Base-by-base conservation (phyloP, 2,797 vertebrate genomes). In the Artibeus lituratus region DNA sequence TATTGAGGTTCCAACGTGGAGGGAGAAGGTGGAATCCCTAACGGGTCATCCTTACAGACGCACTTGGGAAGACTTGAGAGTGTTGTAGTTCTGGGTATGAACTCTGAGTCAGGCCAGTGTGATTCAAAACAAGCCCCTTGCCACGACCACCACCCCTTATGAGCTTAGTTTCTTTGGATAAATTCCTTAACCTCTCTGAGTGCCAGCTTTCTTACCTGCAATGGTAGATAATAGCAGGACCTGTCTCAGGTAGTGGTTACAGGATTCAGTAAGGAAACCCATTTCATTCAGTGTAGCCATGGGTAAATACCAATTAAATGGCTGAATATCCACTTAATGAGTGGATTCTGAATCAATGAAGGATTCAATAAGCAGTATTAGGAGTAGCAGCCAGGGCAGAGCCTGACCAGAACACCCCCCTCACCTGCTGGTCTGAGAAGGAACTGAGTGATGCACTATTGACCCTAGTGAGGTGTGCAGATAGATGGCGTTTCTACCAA, bases 361-460 rank as follows among this genome's bases (percentile, higher is more conserved):
- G 8, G 32, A 14, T 24, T 44, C 59, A 16, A 0, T n/a, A 22
- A 29, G 3, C 47, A 29, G 14, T 1, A 4, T 7, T 6, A 72
- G 37, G 24, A 10, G 10, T 9, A 3, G 22, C 10, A 47, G 47
- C 15, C 42, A 0, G 3, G 47, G n/a, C 1, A 11, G 22, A 2
- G 7, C 19, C 44, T 32, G 7, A 2, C 8, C 3, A 12, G 44
- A 77, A 37, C 44, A 8, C 12, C 26, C 9, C 10, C 0, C 29
- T 26, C 59, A 10, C 12, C 7, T 9, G 11, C 0, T 2, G 19
- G 32, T 35, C 53, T 18, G 7, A 35, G n/a, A 26, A 39, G 3
- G 18, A 47, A 14, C 10, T 0, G 0, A 2, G 4, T 3, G 42
- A 7, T 0, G 3, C 1, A 3, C n/a, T 5, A 6, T 11, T 1